These are phyloP conservation scores for Diprion similis DNA, from an alignment of 1,140 invertebrate species.

Conservation along the genomic window DNA sequence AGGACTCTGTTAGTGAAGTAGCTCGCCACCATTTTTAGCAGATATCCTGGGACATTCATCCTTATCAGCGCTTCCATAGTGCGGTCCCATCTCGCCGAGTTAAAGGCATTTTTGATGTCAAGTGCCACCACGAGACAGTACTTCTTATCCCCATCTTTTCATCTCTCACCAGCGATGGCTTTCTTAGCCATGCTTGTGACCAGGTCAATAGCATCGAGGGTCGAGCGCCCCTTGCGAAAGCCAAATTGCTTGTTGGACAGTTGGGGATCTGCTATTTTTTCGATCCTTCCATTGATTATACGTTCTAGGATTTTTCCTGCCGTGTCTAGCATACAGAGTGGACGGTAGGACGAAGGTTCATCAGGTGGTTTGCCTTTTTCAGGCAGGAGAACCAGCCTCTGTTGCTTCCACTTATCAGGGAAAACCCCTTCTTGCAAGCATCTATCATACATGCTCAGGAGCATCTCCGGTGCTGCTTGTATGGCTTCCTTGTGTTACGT, in stretches of 20 bases:
- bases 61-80: constrained; percentile 36
- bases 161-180: too few species aligned
- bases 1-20: constrained; percentile 46
- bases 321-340: constrained; percentile 37
- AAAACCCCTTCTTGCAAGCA: constrained; percentile 25
- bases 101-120: constrained; percentile 59
- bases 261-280: constrained; percentile 17
- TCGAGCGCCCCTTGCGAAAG: constrained; percentile 39
- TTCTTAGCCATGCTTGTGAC: background rate
- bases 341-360: constrained; percentile 24
- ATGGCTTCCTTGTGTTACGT: constrained; percentile 17
- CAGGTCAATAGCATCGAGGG: constrained; percentile 46
- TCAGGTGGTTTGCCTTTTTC: constrained; percentile 24
- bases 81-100: constrained; percentile 52
- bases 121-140: constrained; percentile 46
- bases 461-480: background rate
- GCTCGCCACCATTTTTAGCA: constrained; percentile 37
- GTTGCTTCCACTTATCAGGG: constrained; percentile 26
- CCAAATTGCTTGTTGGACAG: constrained; percentile 45
- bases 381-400: constrained; percentile 24
- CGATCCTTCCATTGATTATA: constrained; percentile 27
- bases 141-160: constrained; percentile 17
- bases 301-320: constrained; percentile 33
- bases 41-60: constrained; percentile 29
- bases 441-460: constrained; percentile 26